These are phyloP conservation scores for Athene cunicularia DNA, from an alignment of 2,113 vertebrate genomes.

Conservation along the genomic window DNA sequence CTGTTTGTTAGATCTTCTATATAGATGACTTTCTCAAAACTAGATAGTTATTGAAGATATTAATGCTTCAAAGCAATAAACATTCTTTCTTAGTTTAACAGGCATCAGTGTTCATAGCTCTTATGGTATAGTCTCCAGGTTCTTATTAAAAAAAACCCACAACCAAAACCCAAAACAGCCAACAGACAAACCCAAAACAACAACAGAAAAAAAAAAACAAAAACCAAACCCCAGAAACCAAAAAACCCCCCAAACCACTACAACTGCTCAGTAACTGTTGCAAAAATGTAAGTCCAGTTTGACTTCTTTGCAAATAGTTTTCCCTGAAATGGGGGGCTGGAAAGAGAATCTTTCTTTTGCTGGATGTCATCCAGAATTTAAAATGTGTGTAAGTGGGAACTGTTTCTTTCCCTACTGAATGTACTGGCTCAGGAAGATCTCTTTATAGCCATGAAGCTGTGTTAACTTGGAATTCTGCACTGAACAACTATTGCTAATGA, in stretches of 20 bases:
- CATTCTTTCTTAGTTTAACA: not conserved
- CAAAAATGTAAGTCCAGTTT: not conserved
- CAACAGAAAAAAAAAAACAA: too few species aligned
- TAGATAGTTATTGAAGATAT: not conserved
- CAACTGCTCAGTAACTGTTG: not conserved
- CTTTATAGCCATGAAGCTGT: not conserved
- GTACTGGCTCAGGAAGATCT: not conserved
- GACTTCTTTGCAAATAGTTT: not conserved
- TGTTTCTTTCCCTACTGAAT: not conserved
- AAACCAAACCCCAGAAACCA: not conserved
- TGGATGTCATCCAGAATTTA: conserved; percentile 18
- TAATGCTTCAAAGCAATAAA: not conserved
- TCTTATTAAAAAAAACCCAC: not conserved
- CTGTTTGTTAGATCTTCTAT: not conserved
- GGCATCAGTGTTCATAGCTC: not conserved
- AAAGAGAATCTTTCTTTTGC: not conserved
- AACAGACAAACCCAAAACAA: not conserved
- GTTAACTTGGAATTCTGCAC: not conserved
- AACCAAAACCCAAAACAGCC: not conserved
- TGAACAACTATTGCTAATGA: not conserved
- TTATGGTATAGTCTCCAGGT: not conserved
- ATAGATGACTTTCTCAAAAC: not conserved
- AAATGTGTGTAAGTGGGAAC: not conserved
- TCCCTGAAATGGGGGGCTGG: not conserved
- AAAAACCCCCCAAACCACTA: not conserved